Evolutionary conservation across 1,140 invertebrate genomes (phyloP).

Genomic region (Saccostrea cuccullata): DNA sequence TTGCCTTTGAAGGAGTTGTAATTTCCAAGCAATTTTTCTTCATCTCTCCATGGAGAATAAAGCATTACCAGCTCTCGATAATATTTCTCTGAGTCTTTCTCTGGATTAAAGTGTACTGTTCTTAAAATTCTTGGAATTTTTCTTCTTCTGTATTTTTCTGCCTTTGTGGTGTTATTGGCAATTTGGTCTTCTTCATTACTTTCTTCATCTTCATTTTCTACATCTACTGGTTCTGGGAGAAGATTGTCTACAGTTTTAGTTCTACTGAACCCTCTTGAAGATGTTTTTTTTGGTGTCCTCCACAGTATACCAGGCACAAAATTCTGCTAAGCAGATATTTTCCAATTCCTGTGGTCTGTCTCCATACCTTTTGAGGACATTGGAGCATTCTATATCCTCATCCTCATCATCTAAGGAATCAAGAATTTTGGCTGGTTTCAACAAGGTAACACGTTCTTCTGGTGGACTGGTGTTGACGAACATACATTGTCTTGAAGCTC

Average conservation of each 20-base stretch:
- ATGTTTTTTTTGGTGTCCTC: constrained; percentile 38
- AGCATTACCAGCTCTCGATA: constrained; percentile 54
- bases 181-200: not conserved
- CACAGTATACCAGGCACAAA: constrained; percentile 44
- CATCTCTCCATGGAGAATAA: constrained; percentile 58
- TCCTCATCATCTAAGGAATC: constrained; percentile 39
- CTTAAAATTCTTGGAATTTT: constrained; percentile 40
- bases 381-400: constrained; percentile 51
- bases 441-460: constrained; percentile 48
- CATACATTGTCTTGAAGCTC: constrained; percentile 45
- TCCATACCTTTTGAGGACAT: constrained; percentile 48
- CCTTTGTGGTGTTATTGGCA: constrained; percentile 48
- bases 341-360: constrained; percentile 42
- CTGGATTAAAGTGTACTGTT: constrained; percentile 49
- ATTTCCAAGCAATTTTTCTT: constrained; percentile 43
- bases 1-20: constrained; percentile 45
- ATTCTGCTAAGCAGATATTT: constrained; percentile 53
- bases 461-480: constrained; percentile 59
- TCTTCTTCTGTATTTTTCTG: constrained; percentile 44
- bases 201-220: constrained; percentile 17
- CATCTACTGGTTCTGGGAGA: constrained; percentile 46
- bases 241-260: constrained; percentile 13
- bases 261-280: constrained; percentile 11
- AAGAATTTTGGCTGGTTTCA: constrained; percentile 47
- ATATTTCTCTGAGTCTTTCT: constrained; percentile 55